phyloP scores from a whole-genome alignment of 2,888 invertebrate genomes.

The Pseudococcus viburni region DNA sequence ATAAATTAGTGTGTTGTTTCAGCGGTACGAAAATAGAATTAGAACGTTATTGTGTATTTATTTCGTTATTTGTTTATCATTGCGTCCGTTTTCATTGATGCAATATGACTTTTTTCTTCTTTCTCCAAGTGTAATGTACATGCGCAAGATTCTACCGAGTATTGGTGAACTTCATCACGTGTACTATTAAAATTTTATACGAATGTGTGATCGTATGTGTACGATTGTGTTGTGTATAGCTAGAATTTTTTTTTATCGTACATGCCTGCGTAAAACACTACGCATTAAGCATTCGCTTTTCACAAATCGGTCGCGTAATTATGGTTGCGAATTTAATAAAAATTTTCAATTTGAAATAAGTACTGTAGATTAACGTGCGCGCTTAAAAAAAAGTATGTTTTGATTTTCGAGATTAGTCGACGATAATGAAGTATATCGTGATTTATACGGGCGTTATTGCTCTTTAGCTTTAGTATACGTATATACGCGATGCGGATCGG shows the following conservation, averaged over 20 bases:
- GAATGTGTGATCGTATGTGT: slow-evolving; percentile 40
- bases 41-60: slow-evolving; percentile 64
- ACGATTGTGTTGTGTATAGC: slow-evolving; percentile 6
- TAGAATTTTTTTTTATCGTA: slow-evolving; percentile 36
- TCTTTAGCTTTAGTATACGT: neutral
- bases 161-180: slow-evolving; percentile 56
- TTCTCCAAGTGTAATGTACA: slow-evolving; percentile 36
- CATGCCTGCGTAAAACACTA: slow-evolving; percentile 35
- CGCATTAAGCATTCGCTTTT: slow-evolving; percentile 38
- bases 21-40: slow-evolving; percentile 64
- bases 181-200: slow-evolving; percentile 56
- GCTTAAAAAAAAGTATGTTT: neutral
- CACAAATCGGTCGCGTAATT: slow-evolving; percentile 33
- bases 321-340: neutral
- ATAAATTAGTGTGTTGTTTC: slow-evolving; percentile 66
- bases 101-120: slow-evolving; percentile 47
- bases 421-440: slow-evolving; percentile 10
- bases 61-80: slow-evolving; percentile 64
- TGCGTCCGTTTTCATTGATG: slow-evolving; percentile 61
- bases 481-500: neutral
- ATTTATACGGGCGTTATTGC: neutral
- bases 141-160: slow-evolving; percentile 9
- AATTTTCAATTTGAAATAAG: neutral
- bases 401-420: neutral
- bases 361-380: neutral